A percentile compares a stretch with the other conserved stretches of the same genome.
Evolutionary conservation across 2,797 vertebrate genomes (phyloP).

Genomic region (Acanthopagrus latus): DNA sequence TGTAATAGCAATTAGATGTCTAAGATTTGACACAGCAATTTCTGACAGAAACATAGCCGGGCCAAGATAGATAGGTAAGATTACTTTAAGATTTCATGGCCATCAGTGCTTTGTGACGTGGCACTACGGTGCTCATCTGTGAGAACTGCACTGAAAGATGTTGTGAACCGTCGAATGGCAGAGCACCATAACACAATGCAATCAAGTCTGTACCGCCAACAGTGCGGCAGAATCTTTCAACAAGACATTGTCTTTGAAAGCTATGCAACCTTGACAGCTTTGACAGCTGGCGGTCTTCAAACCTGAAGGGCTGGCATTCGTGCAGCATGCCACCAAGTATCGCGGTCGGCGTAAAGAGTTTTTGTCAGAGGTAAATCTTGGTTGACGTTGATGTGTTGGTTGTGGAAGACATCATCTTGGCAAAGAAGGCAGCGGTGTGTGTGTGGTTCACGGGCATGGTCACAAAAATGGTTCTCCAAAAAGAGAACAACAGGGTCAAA

Average conservation of each 20-base stretch:
- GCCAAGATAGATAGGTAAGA: constrained; percentile 18
- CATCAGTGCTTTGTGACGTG: not conserved
- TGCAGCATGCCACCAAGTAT: not conserved
- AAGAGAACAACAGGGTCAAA: not conserved
- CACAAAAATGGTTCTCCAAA: not conserved
- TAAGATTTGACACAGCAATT: not conserved
- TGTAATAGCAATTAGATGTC: not conserved
- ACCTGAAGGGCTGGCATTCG: constrained; percentile 20
- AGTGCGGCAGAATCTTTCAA: not conserved
- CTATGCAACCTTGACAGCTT: constrained; percentile 5
- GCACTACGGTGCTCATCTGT: constrained; percentile 13
- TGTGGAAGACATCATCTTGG: constrained; percentile 14
- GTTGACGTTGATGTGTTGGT: not conserved
- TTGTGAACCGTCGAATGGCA: not conserved
- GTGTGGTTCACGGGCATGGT: constrained; percentile 1
- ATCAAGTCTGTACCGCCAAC: constrained; percentile 1
- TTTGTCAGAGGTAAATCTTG: not conserved
- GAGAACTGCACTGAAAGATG: constrained; percentile 3
- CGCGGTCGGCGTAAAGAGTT: not conserved
- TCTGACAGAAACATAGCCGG: constrained; percentile 1
- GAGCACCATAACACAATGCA: constrained; percentile 14
- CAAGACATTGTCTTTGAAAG: not conserved
- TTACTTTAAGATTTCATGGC: constrained; percentile 17
- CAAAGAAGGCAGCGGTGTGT: constrained; percentile 5
- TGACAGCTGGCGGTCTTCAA: not conserved